These are phyloP conservation scores for Leucopsar rothschildi DNA, from an alignment of 2,113 vertebrate species.

Conservation along the genomic window DNA sequence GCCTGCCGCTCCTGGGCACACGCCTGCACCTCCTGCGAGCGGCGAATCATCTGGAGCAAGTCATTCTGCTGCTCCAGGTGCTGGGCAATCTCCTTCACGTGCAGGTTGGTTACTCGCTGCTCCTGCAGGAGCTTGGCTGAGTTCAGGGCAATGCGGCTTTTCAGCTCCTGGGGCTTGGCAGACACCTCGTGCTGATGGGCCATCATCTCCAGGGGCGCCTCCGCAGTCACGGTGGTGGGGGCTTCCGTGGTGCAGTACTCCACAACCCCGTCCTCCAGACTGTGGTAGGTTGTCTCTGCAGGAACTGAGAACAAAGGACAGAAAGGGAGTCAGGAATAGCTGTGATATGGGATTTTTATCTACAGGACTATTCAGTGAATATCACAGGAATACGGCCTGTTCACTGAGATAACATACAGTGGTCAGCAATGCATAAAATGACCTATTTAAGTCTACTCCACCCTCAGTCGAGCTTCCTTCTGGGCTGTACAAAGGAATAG, in stretches of 20 bases:
- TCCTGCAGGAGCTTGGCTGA: slow-evolving; percentile 94
- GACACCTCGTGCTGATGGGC: slow-evolving; percentile 78
- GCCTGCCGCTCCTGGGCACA: slow-evolving; percentile 95
- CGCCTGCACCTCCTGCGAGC: slow-evolving; percentile 92
- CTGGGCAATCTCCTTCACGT: slow-evolving; percentile 93
- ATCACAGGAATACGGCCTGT: slow-evolving; percentile 10
- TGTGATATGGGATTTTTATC: neutral
- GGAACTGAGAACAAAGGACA: slow-evolving; percentile 68
- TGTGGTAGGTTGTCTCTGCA: slow-evolving; percentile 88
- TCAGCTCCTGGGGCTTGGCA: slow-evolving; percentile 90
- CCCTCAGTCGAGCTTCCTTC: neutral
- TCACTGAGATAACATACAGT: slow-evolving; percentile 48
- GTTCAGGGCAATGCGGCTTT: slow-evolving; percentile 94
- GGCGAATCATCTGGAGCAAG: slow-evolving; percentile 91
- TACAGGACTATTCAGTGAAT: neutral
- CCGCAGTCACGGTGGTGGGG: slow-evolving; percentile 71
- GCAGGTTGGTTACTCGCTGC: slow-evolving; percentile 93
- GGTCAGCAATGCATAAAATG: neutral
- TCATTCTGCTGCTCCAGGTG: slow-evolving; percentile 95
- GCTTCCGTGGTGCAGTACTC: slow-evolving; percentile 93
- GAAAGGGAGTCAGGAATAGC: slow-evolving; percentile 10
- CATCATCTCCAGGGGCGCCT: slow-evolving; percentile 86
- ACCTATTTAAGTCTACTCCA: slow-evolving; percentile 33
- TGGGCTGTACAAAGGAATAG: neutral
- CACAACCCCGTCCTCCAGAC: slow-evolving; percentile 89